Percentiles rank a stretch among this genome's conserved stretches.
These are phyloP conservation scores for Brachionus calyciflorus DNA, from an alignment of 1,140 invertebrate genomes.

Conservation along the genomic window DNA sequence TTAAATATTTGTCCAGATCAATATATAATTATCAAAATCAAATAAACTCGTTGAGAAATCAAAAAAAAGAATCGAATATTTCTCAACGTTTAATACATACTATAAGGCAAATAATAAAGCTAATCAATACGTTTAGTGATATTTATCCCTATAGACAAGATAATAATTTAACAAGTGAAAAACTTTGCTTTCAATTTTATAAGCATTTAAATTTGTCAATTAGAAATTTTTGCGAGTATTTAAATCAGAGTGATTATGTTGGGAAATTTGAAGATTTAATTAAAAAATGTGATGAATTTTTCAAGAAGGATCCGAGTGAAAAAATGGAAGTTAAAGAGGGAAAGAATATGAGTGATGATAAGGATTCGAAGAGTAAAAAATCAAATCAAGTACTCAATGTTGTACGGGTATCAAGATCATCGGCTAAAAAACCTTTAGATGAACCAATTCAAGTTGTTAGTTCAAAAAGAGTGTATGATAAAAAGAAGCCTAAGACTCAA, in stretches of 20 bases:
- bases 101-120: constrained; percentile 9
- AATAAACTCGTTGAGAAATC: constrained; percentile 15
- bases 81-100: constrained; percentile 1
- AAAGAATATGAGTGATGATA: background rate
- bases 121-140: background rate
- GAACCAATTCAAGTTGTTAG: constrained; percentile 3
- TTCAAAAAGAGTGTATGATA: constrained; percentile 10
- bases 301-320: background rate
- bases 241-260: background rate
- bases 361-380: background rate
- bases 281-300: background rate
- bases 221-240: background rate
- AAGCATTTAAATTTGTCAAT: background rate
- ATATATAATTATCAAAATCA: constrained; percentile 32
- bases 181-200: constrained; percentile 15
- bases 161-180: constrained; percentile 16
- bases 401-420: background rate
- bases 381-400: constrained; percentile 11
- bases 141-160: constrained; percentile 29
- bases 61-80: background rate
- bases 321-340: background rate
- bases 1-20: constrained; percentile 21
- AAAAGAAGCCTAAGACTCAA: constrained; percentile 7
- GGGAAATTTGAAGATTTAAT: background rate
- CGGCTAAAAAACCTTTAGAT: background rate